phyloP scores from a whole-genome alignment of 2,797 vertebrate genomes.

The Alauda arvensis region DNA sequence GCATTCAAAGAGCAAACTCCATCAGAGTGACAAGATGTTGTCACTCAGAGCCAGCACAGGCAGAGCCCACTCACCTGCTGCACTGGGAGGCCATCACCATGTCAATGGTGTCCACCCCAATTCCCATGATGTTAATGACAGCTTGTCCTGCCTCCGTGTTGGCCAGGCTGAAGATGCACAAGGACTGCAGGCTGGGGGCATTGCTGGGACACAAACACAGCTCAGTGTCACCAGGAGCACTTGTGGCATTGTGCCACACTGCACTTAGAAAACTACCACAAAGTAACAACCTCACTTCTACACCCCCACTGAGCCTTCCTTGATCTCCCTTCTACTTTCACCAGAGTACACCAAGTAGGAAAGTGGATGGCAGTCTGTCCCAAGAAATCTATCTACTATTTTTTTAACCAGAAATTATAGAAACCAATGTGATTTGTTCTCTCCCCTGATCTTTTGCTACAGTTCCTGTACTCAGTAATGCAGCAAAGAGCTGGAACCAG shows the following conservation, averaged over 20 bases:
- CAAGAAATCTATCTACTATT: background rate
- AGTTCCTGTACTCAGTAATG: background rate
- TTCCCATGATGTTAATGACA: constrained; percentile 94
- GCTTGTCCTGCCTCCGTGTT: constrained; percentile 96
- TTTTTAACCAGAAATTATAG: background rate
- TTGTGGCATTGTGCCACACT: background rate
- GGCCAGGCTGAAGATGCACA: constrained; percentile 94
- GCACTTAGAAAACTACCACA: background rate
- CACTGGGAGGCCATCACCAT: constrained; percentile 90
- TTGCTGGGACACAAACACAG: constrained; percentile 59
- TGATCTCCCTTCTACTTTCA: background rate
- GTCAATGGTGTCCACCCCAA: constrained; percentile 95
- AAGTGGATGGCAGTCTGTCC: background rate
- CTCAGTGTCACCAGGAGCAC: background rate
- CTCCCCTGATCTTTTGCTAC: background rate
- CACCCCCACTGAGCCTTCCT: background rate
- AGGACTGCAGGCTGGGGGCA: constrained; percentile 87
- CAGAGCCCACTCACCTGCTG: constrained; percentile 77
- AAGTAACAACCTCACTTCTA: background rate
- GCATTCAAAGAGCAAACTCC: background rate
- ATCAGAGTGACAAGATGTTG: background rate
- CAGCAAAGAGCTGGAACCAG: background rate
- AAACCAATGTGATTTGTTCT: background rate
- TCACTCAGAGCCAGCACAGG: background rate
- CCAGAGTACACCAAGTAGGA: background rate